Conservation (phyloP, 2,113 vertebrate species). For the Leucoraja erinaceus region DNA sequence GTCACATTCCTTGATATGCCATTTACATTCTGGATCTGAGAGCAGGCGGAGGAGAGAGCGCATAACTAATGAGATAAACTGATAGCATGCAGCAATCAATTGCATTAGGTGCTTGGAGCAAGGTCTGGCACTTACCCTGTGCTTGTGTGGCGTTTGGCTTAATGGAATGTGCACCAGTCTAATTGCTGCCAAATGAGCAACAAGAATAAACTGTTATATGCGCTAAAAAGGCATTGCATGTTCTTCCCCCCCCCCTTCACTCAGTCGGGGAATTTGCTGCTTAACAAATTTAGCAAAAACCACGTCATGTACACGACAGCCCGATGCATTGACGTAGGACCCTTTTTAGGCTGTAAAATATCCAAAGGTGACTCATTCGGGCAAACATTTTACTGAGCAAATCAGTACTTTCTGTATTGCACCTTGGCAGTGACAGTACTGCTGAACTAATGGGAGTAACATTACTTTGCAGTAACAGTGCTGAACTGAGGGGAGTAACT, state of each 20-base stretch:
- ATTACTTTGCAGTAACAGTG: no score
- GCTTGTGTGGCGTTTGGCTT: slow-evolving; percentile 68
- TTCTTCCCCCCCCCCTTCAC: slow-evolving; percentile 38
- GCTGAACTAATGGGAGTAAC: no score
- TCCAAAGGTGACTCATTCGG: background rate
- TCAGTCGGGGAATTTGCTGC: background rate
- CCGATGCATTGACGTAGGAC: no score
- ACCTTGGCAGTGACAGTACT: no score
- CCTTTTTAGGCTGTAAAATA: no score
- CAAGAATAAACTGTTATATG: slow-evolving; percentile 63
- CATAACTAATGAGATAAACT: slow-evolving; percentile 90
- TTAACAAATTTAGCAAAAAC: no score
- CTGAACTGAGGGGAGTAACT: no score
- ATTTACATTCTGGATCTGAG: slow-evolving; percentile 55
- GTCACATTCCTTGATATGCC: slow-evolving; percentile 77
- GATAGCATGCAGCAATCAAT: slow-evolving; percentile 88
- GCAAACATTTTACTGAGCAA: no score
- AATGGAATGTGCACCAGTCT: slow-evolving; percentile 71
- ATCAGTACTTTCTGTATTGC: no score
- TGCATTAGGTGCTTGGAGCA: slow-evolving; percentile 71
- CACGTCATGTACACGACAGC: background rate
- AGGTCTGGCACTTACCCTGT: slow-evolving; percentile 79
- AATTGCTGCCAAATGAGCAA: slow-evolving; percentile 85
- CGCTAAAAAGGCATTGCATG: slow-evolving; percentile 51
- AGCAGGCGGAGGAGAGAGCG: slow-evolving; percentile 54